Evolutionary conservation across 2,888 invertebrate species (phyloP), one percentile per base, ranked within the genome.

Genomic region (Biston betularia): DNA sequence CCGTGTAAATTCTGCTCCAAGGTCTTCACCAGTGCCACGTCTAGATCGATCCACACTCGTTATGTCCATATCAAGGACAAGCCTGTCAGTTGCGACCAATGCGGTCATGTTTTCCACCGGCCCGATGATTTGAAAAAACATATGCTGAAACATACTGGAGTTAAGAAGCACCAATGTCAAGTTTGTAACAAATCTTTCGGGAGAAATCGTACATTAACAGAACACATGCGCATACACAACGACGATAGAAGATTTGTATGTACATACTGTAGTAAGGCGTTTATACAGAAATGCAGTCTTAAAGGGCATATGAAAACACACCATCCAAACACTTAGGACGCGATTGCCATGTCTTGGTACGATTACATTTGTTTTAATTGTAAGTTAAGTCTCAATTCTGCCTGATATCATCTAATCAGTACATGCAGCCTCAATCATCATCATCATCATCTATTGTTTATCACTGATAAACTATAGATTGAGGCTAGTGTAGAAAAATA

Each of bases 141-240:
- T 15, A 81, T 79, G 80, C 72, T 83, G 11, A 87, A 81, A 49
- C 90, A 92, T 68, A 83, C 81, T 0, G 85, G 82, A 1, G 79
- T 76, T 14, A 86, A 83, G 73, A 80, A 82, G 1, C 88, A 80
- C 54, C 76, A 81, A 50, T 91, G 92, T 63, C 75, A 79, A 12
- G 70, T 87, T 1, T 92, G 90, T 63, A 62, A 76, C 1, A 89
- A 88, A 68, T 58, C 69, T 0, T 84, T 72, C 49, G 66, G 65
- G 0, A 72, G 79, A 33, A 76, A 71, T 54, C 72, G 71, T 5
- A 75, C 77, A 0, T 59, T 83, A 42, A 71, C 24, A 6, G 74
- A 76, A 34, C 82, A 83, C 46, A 71, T 79, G 74, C 67, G 76
- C 11, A 79, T 77, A 34, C 80, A 82, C 60, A 64, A 55, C 49